phyloP scores from a whole-genome alignment of 2,113 vertebrate genomes.

The Halichoerus grypus region DNA sequence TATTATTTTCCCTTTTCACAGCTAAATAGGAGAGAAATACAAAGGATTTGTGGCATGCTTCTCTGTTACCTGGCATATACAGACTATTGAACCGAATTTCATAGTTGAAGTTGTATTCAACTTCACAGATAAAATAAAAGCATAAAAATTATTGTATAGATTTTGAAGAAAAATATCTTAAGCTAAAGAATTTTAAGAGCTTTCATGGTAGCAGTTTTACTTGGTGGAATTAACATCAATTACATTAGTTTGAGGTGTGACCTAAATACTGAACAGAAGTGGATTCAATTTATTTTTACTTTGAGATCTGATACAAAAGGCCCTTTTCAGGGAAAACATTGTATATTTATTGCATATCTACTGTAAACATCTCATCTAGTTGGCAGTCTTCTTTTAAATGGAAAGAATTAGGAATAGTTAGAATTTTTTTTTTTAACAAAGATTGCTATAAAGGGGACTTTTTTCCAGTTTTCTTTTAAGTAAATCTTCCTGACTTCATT shows the following conservation, averaged over 20 bases:
- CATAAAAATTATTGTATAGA: neutral
- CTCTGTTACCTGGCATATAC: neutral
- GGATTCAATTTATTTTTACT: neutral
- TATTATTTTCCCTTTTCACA: slow-evolving; percentile 20
- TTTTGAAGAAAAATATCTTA: slow-evolving; percentile 34
- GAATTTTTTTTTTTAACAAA: neutral
- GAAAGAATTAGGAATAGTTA: neutral
- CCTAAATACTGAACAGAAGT: slow-evolving; percentile 5
- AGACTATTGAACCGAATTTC: slow-evolving; percentile 7
- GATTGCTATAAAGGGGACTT: neutral
- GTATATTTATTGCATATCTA: neutral
- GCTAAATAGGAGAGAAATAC: slow-evolving; percentile 35
- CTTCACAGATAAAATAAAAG: neutral
- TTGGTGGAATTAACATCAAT: neutral
- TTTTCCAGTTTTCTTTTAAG: slow-evolving; percentile 25
- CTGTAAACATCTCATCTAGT: neutral
- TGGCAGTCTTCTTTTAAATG: slow-evolving; percentile 37
- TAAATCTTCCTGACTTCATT: slow-evolving; percentile 59
- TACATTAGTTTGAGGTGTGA: slow-evolving; percentile 20
- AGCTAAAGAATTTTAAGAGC: slow-evolving; percentile 43
- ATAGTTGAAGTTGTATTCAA: neutral
- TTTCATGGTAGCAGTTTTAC: slow-evolving; percentile 10
- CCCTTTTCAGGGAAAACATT: slow-evolving; percentile 1
- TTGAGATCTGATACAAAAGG: neutral
- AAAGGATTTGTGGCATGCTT: neutral